phyloP scores from a whole-genome alignment of 2,888 invertebrate genomes.

The Drosophila helvetica region DNA sequence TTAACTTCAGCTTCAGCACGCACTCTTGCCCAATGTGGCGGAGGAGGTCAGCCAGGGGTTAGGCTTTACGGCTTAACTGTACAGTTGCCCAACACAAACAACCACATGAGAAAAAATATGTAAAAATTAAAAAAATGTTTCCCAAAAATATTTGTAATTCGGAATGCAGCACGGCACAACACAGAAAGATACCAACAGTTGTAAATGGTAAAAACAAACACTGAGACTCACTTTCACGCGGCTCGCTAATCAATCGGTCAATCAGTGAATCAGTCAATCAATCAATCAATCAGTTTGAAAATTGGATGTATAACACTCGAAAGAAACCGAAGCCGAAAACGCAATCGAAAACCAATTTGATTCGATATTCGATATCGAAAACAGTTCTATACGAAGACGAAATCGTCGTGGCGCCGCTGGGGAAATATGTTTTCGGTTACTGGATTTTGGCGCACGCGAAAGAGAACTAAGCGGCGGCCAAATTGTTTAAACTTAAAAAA shows the following conservation, averaged over 20 bases:
- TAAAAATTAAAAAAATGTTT: slow-evolving; percentile 11
- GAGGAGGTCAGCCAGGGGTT: background rate
- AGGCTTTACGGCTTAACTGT: slow-evolving; percentile 7
- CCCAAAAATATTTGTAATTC: slow-evolving; percentile 33
- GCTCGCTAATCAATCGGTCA: slow-evolving; percentile 49
- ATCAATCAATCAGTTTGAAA: slow-evolving; percentile 2
- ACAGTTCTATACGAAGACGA: slow-evolving; percentile 4
- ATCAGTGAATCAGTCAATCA: slow-evolving; percentile 22
- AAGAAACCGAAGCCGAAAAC: slow-evolving; percentile 2
- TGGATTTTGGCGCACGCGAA: slow-evolving; percentile 65
- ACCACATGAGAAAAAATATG: slow-evolving; percentile 5
- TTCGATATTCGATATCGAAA: background rate
- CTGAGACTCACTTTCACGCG: slow-evolving; percentile 61
- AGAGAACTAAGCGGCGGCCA: slow-evolving; percentile 65
- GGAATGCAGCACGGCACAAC: slow-evolving; percentile 18
- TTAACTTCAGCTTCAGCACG: background rate
- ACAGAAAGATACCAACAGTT: slow-evolving; percentile 10
- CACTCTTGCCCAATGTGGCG: background rate
- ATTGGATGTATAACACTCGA: background rate
- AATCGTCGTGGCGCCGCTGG: slow-evolving; percentile 1
- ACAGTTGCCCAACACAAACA: slow-evolving; percentile 25
- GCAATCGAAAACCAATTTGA: slow-evolving; percentile 5
- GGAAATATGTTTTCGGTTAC: slow-evolving; percentile 43
- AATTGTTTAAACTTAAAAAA: slow-evolving; percentile 58
- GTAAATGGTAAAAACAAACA: slow-evolving; percentile 24